Percentiles rank a stretch among this genome's conserved stretches.
These are phyloP conservation scores for Choreutis nemorana DNA, from an alignment of 2,888 invertebrate genomes.

Conservation along the genomic window DNA sequence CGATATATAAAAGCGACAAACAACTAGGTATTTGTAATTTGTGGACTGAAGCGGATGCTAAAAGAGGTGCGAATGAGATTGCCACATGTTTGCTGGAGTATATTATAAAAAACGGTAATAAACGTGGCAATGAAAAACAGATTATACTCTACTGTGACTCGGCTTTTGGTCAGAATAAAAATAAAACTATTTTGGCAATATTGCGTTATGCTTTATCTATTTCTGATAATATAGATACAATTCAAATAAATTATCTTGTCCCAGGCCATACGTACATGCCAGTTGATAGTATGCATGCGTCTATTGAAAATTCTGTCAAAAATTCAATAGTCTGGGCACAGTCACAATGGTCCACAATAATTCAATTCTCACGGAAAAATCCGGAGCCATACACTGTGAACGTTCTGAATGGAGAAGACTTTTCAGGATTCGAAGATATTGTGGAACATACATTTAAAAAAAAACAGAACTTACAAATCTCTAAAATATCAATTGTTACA, in stretches of 20 bases:
- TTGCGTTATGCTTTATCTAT: slow-evolving; percentile 10
- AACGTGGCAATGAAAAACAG: slow-evolving; percentile 9
- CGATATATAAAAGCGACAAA: slow-evolving; percentile 13
- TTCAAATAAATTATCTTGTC: slow-evolving; percentile 16
- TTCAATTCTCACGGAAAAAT: background rate
- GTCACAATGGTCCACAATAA: background rate
- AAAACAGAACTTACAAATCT: no score
- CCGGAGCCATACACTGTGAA: background rate
- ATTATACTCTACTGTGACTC: slow-evolving; percentile 14
- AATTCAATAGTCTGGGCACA: background rate
- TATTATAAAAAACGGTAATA: slow-evolving; percentile 11
- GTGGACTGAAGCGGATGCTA: slow-evolving; percentile 14
- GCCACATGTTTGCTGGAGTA: slow-evolving; percentile 10
- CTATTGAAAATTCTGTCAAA: background rate
- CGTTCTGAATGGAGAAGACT: background rate
- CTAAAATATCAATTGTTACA: background rate
- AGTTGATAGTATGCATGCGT: background rate
- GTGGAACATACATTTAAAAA: background rate
- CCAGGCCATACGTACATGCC: slow-evolving; percentile 13
- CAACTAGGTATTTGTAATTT: slow-evolving; percentile 11
- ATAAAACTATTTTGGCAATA: slow-evolving; percentile 15
- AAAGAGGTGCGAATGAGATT: slow-evolving; percentile 15
- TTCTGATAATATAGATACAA: slow-evolving; percentile 9
- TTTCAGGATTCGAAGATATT: background rate
- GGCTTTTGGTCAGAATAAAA: slow-evolving; percentile 16